A percentile compares a stretch with the other conserved stretches of the same genome.
Conservation (phyloP, 1,140 invertebrate species). For the Babylonia areolata region DNA sequence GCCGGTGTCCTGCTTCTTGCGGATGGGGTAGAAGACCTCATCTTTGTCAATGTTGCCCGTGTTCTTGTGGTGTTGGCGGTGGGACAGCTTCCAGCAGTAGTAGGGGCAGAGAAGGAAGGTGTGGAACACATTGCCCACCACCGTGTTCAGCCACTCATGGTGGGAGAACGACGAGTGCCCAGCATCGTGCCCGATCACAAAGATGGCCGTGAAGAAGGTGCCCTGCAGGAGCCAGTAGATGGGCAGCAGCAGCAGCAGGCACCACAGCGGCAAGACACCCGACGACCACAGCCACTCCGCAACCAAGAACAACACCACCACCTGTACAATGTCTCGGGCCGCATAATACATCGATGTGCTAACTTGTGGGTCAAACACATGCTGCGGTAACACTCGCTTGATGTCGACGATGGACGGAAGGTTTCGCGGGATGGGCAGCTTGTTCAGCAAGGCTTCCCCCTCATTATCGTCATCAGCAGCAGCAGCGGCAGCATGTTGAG, state of each 20-base stretch:
- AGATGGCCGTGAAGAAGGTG: constrained; percentile 74
- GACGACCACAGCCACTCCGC: constrained; percentile 44
- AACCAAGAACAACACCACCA: constrained; percentile 58
- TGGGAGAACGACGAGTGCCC: constrained; percentile 76
- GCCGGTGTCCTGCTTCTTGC: constrained; percentile 40
- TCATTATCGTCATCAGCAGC: too few species aligned
- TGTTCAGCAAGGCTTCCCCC: constrained; percentile 37
- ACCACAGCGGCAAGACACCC: constrained; percentile 36
- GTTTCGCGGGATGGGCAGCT: constrained; percentile 47
- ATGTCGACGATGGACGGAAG: constrained; percentile 67
- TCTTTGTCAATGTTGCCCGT: constrained; percentile 71
- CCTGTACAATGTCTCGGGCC: constrained; percentile 65
- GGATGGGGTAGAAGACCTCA: constrained; percentile 69
- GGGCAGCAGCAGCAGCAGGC: constrained; percentile 45
- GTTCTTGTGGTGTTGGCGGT: constrained; percentile 68
- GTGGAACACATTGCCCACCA: constrained; percentile 64
- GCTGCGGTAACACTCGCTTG: constrained; percentile 66
- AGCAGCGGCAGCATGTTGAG: background rate
- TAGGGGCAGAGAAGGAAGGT: constrained; percentile 64
- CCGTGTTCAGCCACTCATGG: constrained; percentile 64
- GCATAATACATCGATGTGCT: constrained; percentile 71
- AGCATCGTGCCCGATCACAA: constrained; percentile 77
- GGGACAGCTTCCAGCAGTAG: constrained; percentile 70
- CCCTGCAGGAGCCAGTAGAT: constrained; percentile 71
- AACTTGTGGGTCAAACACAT: constrained; percentile 70